phyloP scores from a whole-genome alignment of 2,113 vertebrate genomes.

The Holacanthus passer region DNA sequence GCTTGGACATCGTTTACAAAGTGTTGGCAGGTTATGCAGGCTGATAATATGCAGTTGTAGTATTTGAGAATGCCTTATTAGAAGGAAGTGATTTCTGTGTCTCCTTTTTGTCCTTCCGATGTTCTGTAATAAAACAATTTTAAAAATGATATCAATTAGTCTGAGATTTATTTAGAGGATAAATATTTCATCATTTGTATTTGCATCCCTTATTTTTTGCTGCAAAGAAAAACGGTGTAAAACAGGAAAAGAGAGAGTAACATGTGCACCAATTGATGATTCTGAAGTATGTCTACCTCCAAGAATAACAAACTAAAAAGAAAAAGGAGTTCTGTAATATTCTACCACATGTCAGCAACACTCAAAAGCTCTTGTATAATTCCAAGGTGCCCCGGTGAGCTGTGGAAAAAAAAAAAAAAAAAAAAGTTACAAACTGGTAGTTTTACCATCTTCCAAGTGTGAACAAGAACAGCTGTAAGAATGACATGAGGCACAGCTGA shows the following conservation, averaged over 20 bases:
- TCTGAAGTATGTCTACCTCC: neutral
- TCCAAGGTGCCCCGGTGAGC: constrained; percentile 17
- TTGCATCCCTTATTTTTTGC: neutral
- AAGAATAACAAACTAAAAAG: neutral
- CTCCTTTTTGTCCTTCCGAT: too few relatives aligned
- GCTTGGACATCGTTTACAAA: neutral
- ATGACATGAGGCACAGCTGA: constrained; percentile 23
- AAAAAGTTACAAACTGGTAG: constrained; percentile 32
- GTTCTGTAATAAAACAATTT: neutral
- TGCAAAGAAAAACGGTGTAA: neutral
- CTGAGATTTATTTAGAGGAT: neutral
- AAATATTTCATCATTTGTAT: neutral
- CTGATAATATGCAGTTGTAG: neutral
- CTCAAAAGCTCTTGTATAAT: constrained; percentile 37
- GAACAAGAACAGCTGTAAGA: constrained; percentile 19
- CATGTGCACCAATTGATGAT: neutral
- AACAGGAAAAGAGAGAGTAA: neutral
- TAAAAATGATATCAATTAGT: neutral
- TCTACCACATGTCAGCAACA: constrained; percentile 10
- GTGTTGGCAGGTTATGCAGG: neutral
- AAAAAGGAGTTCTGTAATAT: neutral
- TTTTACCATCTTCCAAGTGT: constrained; percentile 37
- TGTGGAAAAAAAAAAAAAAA: too few relatives aligned
- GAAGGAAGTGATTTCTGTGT: constrained; percentile 1
- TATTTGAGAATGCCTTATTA: constrained; percentile 4